Evolutionary conservation across 2,113 vertebrate genomes (phyloP).

Genomic region (Lutjanus erythropterus): DNA sequence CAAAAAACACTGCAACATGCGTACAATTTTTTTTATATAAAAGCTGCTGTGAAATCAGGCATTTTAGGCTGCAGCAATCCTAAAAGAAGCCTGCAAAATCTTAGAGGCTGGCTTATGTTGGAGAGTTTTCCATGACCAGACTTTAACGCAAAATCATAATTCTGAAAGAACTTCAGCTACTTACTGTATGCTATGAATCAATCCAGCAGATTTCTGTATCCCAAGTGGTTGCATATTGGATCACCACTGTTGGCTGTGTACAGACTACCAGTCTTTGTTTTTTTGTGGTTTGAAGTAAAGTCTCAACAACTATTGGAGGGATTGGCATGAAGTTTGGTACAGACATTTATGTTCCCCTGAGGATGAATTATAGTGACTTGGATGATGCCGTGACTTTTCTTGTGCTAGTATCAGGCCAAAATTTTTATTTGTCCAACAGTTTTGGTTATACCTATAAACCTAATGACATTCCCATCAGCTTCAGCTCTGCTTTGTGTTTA

Average conservation of each 20-base stretch:
- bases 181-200: background rate
- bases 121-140: too few relatives aligned
- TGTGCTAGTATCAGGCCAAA: background rate
- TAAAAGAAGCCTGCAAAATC: too few relatives aligned
- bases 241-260: background rate
- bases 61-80: too few relatives aligned
- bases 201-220: background rate
- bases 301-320: background rate
- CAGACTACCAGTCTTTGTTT: background rate
- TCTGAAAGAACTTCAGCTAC: background rate
- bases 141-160: background rate
- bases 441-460: background rate
- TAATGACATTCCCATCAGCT: background rate
- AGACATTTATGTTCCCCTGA: background rate
- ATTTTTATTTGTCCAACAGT: background rate
- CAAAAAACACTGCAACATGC: too few relatives aligned
- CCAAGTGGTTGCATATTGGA: background rate
- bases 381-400: background rate
- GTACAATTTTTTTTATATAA: too few relatives aligned
- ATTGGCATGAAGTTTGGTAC: background rate
- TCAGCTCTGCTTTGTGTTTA: background rate
- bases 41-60: too few relatives aligned
- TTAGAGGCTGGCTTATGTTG: too few relatives aligned
- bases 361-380: background rate
- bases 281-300: background rate